phyloP scores from a whole-genome alignment of 2,888 invertebrate species.

The Hirtodrosophila confusa region DNA sequence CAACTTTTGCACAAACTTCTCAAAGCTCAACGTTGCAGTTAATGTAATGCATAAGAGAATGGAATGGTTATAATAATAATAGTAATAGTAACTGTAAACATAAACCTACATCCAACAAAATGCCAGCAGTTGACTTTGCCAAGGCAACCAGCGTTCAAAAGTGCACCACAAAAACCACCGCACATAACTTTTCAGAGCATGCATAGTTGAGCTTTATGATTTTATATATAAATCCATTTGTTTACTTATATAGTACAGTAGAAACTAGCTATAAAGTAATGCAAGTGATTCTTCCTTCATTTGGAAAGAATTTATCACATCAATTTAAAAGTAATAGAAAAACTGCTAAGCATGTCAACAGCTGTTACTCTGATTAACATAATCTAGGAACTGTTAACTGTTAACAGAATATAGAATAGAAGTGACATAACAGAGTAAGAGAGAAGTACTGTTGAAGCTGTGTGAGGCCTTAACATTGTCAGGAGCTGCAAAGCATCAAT shows the following conservation, averaged over 20 bases:
- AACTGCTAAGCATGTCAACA: too few relatives aligned
- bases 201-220: conserved; percentile 44
- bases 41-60: conserved; percentile 54
- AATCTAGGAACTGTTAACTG: too few relatives aligned
- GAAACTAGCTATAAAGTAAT: background rate
- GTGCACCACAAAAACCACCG: conserved; percentile 44
- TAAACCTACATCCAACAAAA: conserved; percentile 47
- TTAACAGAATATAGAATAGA: background rate
- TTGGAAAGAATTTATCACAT: too few relatives aligned
- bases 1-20: conserved; percentile 33
- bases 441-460: too few relatives aligned
- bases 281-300: too few relatives aligned
- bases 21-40: conserved; percentile 63
- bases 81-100: conserved; percentile 23
- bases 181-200: conserved; percentile 48
- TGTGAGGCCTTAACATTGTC: too few relatives aligned
- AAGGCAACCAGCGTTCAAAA: conserved; percentile 42
- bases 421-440: too few relatives aligned
- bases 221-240: conserved; percentile 7
- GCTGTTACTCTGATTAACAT: too few relatives aligned
- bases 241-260: background rate
- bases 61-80: conserved; percentile 41
- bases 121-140: conserved; percentile 55
- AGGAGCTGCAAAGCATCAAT: too few relatives aligned
- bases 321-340: too few relatives aligned